A percentile compares a stretch with the other conserved stretches of the same genome.
These are phyloP conservation scores for Enchytraeus crypticus DNA, from an alignment of 2,888 invertebrate species.

Conservation along the genomic window DNA sequence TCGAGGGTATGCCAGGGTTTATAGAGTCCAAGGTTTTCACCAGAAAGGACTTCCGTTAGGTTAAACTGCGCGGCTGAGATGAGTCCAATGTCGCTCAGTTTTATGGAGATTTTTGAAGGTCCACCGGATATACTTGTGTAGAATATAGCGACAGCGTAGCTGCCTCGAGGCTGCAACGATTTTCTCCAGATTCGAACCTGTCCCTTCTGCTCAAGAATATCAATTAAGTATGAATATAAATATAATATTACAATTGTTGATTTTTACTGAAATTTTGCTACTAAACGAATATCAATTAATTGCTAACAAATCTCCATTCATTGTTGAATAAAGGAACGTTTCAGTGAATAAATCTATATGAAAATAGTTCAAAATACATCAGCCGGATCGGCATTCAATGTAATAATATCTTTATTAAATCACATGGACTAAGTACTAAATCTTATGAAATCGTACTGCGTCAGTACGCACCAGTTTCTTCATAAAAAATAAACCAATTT, in stretches of 20 bases:
- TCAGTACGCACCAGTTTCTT: too few relatives aligned
- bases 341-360: too few relatives aligned
- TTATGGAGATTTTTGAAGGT: constrained; percentile 17
- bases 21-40: constrained; percentile 27
- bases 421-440: too few relatives aligned
- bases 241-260: neutral
- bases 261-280: neutral
- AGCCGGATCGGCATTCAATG: too few relatives aligned
- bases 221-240: neutral
- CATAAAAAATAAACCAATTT: too few relatives aligned
- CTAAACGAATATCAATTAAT: too few relatives aligned
- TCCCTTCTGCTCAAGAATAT: constrained; percentile 12
- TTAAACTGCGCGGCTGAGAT: constrained; percentile 23
- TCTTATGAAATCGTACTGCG: too few relatives aligned
- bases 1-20: constrained; percentile 28
- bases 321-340: too few relatives aligned
- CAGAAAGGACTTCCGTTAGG: constrained; percentile 24
- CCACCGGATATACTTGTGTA: constrained; percentile 22
- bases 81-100: constrained; percentile 24
- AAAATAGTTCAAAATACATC: too few relatives aligned
- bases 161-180: constrained; percentile 23
- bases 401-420: too few relatives aligned
- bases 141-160: constrained; percentile 26
- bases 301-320: too few relatives aligned
- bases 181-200: constrained; percentile 25